Evolutionary conservation across 2,888 invertebrate genomes (phyloP), one percentile per base, ranked within the genome.

Genomic region (Rotaria socialis): DNA sequence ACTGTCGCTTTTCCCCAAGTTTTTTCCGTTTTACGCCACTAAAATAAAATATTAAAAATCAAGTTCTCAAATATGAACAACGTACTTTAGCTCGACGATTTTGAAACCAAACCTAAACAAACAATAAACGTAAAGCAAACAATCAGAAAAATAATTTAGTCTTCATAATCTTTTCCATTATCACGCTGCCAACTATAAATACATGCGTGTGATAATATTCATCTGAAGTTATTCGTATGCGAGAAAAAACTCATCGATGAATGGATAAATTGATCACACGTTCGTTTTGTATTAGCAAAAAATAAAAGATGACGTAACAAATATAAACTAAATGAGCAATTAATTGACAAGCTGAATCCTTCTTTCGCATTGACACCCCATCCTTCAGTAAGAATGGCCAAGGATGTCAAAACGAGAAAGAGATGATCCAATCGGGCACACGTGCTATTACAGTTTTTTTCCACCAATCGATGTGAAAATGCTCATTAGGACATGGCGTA

Each of bases 1-100:
- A 98, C 99, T 89, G 98, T 98, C 90, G 96, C 96, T 89, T 96
- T 94, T 85, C 99, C 99, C 99, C 99, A 99, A 89, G 97, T 97
- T 91, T 99, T 99, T 92, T 99, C 98, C 86, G 98, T 99, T 92
- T 99, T 99, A 88, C 98, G 94, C 98, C 98, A 99, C 91, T 67
- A 7, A 35, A 35, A 27, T 8, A 8, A n/a, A 50, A 52, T 1
- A 84, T 2, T 2, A 84, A 47, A 47, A 35, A 27, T 67, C 3
- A 27, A 7, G n/a, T 67, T 67, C 7, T 19, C 16, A 11, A 16
- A 60, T 52, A 52, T 52, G 11, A 52, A 16, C 16, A 60, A 47
- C 24, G 24, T 52, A 52, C 84, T 84, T 87, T 87, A 90, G 98
- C 98, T 84, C 98, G 93, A 50, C 98, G 94, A 92, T 99, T 99